phyloP scores from a whole-genome alignment of 2,888 invertebrate species.

The Erebia palarica region DNA sequence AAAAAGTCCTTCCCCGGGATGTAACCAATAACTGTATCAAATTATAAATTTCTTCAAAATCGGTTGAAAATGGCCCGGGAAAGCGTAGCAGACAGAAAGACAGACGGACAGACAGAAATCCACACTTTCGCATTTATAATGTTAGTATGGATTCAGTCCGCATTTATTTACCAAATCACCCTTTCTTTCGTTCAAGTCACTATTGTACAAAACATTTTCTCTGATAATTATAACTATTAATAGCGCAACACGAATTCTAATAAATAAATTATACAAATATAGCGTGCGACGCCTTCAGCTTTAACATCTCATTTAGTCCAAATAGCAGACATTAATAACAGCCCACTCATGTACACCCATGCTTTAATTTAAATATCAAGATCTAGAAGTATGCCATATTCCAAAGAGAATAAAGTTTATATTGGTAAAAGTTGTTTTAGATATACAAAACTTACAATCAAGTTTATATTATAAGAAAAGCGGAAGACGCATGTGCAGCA shows the following conservation, averaged over 20 bases:
- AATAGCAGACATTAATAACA: slow-evolving; percentile 46
- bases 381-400: slow-evolving; percentile 26
- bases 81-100: no score
- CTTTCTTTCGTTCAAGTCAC: no score
- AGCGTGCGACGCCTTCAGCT: slow-evolving; percentile 26
- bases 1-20: no score
- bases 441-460: not conserved
- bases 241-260: not conserved
- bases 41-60: no score
- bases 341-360: slow-evolving; percentile 42
- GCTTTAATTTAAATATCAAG: slow-evolving; percentile 39
- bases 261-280: slow-evolving; percentile 21
- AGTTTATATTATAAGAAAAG: not conserved
- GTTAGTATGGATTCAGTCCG: no score
- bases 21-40: no score
- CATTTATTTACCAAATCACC: no score
- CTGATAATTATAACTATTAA: slow-evolving; percentile 9
- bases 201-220: no score
- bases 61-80: no score
- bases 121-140: no score
- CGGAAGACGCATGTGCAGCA: not conserved
- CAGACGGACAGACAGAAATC: no score
- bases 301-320: slow-evolving; percentile 43
- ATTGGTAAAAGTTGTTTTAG: slow-evolving; percentile 10
- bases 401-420: slow-evolving; percentile 36